These are phyloP conservation scores for Planiliza haematocheilus DNA, from an alignment of 2,113 vertebrate species.

Conservation along the genomic window DNA sequence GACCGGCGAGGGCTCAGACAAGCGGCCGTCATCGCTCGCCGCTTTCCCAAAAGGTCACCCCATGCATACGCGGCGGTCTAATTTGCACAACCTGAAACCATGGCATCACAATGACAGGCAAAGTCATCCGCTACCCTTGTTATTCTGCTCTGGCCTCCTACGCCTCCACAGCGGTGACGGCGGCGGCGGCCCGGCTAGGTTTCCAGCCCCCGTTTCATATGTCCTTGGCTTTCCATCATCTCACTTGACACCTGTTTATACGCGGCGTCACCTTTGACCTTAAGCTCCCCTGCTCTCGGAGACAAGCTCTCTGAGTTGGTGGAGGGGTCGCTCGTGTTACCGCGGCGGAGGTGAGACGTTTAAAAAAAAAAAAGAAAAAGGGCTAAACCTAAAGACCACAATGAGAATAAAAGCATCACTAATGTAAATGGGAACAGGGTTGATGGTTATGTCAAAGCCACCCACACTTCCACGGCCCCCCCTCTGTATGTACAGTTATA, in stretches of 20 bases:
- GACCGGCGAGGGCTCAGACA: neutral
- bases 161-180: neutral
- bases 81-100: conserved; percentile 67
- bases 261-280: conserved; percentile 51
- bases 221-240: conserved; percentile 61
- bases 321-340: conserved; percentile 21
- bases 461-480: neutral
- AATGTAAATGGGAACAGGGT: neutral
- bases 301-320: neutral
- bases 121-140: conserved; percentile 55
- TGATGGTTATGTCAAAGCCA: neutral
- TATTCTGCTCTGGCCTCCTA: conserved; percentile 20
- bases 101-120: conserved; percentile 42
- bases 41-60: conserved; percentile 56
- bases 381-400: neutral
- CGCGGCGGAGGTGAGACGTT: neutral
- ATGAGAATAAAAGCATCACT: conserved; percentile 15
- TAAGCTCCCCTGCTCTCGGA: conserved; percentile 7
- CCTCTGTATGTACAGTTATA: neutral
- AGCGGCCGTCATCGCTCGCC: neutral
- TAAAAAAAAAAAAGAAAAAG: conserved; percentile 14
- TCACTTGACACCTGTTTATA: conserved; percentile 73
- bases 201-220: conserved; percentile 48
- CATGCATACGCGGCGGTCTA: conserved; percentile 34
- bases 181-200: neutral